phyloP scores from a whole-genome alignment of 2,113 vertebrate species.

The Pelusios castaneus region DNA sequence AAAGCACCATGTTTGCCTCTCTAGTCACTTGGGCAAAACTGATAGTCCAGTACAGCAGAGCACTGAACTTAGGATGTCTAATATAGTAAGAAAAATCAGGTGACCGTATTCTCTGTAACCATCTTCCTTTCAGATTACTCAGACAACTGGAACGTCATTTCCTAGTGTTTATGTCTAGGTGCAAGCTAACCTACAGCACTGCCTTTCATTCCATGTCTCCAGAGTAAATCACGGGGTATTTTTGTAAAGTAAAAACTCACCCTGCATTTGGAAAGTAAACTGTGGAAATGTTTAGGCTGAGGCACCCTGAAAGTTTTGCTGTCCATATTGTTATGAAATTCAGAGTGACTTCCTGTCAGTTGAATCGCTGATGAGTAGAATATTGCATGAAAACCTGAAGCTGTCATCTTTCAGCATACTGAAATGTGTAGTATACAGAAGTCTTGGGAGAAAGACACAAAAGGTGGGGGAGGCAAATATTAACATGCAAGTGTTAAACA shows the following conservation, averaged over 20 bases:
- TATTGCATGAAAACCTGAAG: background rate
- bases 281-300: background rate
- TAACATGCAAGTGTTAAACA: too few relatives aligned
- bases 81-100: background rate
- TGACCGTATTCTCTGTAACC: background rate
- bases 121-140: background rate
- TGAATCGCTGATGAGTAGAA: background rate
- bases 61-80: background rate
- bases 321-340: background rate
- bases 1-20: background rate
- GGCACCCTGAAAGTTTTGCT: background rate
- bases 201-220: background rate
- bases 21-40: background rate
- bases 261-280: background rate
- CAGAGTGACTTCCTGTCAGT: background rate
- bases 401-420: background rate
- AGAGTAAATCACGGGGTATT: background rate
- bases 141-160: background rate
- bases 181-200: background rate
- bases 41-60: background rate
- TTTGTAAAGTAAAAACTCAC: background rate
- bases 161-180: background rate
- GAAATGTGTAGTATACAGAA: background rate
- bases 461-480: background rate
- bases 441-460: background rate